Conservation (phyloP, 1,140 invertebrate species). For the Drosophila bifasciata region DNA sequence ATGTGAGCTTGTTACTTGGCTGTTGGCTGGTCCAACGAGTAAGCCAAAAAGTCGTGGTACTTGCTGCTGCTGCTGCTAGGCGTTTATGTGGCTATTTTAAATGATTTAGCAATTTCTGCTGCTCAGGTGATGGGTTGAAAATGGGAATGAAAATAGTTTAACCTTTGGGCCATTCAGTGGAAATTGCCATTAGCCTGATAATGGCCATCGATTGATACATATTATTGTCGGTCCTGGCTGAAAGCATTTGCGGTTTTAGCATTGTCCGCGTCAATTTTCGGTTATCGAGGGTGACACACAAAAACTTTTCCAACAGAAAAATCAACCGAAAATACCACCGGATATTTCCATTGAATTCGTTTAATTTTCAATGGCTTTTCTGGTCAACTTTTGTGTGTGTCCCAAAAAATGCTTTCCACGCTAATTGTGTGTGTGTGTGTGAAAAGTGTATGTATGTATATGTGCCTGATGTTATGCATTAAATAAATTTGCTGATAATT, state of each 20-base stretch:
- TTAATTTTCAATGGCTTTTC: conserved; percentile 48
- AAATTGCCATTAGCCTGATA: conserved; percentile 33
- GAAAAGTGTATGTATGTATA: conserved; percentile 16
- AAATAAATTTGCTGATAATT: conserved; percentile 51
- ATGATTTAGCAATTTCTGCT: conserved; percentile 54
- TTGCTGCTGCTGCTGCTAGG: background rate
- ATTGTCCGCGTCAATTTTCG: conserved; percentile 35
- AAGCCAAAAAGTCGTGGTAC: conserved; percentile 7
- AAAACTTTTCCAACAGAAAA: conserved; percentile 32
- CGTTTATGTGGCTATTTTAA: conserved; percentile 37
- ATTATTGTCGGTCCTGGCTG: conserved; percentile 13
- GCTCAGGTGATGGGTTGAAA: no score
- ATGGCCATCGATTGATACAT: conserved; percentile 24
- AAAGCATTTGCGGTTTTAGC: conserved; percentile 40
- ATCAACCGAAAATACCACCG: conserved; percentile 45
- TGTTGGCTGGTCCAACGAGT: background rate
- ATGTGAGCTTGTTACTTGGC: conserved; percentile 27
- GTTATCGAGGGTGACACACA: conserved; percentile 27
- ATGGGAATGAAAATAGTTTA: conserved; percentile 11
- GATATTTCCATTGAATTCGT: conserved; percentile 43
- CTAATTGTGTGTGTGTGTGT: conserved; percentile 46
- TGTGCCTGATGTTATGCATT: conserved; percentile 33
- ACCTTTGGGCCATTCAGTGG: background rate
- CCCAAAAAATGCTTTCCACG: background rate
- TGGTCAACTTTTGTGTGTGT: conserved; percentile 19